Evolutionary conservation across 2,888 invertebrate genomes (phyloP), one percentile per base, ranked within the genome.

Genomic region (Liodrosophila aerea): DNA sequence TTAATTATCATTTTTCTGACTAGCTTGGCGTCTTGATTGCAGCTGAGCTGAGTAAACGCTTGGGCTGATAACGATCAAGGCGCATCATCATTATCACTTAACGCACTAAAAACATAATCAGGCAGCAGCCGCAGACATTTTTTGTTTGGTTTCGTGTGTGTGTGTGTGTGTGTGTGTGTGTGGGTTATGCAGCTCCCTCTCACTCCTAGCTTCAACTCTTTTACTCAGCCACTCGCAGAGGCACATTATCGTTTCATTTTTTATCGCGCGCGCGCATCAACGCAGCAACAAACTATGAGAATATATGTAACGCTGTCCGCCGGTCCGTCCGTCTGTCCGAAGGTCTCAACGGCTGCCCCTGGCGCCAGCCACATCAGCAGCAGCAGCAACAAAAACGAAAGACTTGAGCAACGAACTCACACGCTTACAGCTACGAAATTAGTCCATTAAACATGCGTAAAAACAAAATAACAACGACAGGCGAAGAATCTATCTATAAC

Each of bases 71-170:
- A 74, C 64, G 50, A 82, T 85, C 81, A 60, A 78, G 76, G 73
- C 74, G 81, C 81, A 82, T 85, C 81, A 82, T 82, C 85, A 82
- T 82, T 82, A 82, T 82, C 81, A 82, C 81, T 82, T 82, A 85
- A 74, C 82, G 85, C 81, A 85, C 85, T 82, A 82, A 85, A 82
- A 82, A 82, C 85, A 82, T 82, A 85, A 82, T 82, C 81, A 82
- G 82, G 72, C 82, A 74, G 72, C 76, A 59, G 31, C n/a, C 51
- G 12, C 40, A 54, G 34, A 31, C 47, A 40, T 51, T 52, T 39
- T n/a, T n/a, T n/a, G n/a, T n/a, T n/a, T n/a, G n/a, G n/a, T n/a
- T n/a, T n/a, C n/a, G n/a, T n/a, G n/a, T n/a, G n/a, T n/a, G n/a
- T n/a, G n/a, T n/a, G n/a, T n/a, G n/a, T n/a, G n/a, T n/a, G n/a